Evolutionary conservation across 1,140 invertebrate genomes (phyloP).

Genomic region (Pogonognathellus flavescens): DNA sequence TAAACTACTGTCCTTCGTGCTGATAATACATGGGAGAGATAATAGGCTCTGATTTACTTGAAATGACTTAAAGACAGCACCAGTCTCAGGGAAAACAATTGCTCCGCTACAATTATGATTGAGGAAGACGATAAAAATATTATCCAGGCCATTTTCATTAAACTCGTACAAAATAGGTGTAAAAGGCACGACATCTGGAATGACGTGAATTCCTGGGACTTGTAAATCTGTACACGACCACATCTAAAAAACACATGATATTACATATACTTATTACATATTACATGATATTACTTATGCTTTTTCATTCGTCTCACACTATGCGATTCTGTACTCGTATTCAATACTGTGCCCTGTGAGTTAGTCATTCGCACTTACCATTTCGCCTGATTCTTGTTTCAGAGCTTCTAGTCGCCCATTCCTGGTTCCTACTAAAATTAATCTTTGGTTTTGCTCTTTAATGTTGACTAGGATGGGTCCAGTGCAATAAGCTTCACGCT

Average conservation of each 20-base stretch:
- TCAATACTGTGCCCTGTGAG: too few relatives aligned
- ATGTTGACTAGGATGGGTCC: not conserved
- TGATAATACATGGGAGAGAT: not conserved
- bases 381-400: not conserved
- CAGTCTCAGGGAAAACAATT: not conserved
- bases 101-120: not conserved
- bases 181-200: not conserved
- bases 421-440: not conserved
- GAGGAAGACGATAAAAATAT: not conserved
- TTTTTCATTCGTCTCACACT: too few relatives aligned
- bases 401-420: not conserved
- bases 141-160: not conserved
- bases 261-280: not conserved
- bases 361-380: not conserved
- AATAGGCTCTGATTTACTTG: not conserved
- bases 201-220: not conserved
- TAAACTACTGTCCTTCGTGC: not conserved
- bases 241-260: not conserved
- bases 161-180: not conserved
- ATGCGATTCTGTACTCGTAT: too few relatives aligned
- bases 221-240: not conserved
- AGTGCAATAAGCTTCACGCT: slow-evolving; percentile 1
- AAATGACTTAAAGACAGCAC: not conserved
- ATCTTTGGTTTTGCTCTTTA: not conserved
- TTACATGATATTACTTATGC: too few relatives aligned